Evolutionary conservation across 2,888 invertebrate species (phyloP), one percentile per base, ranked within the genome.

Genomic region (Hypolimnas misippus): DNA sequence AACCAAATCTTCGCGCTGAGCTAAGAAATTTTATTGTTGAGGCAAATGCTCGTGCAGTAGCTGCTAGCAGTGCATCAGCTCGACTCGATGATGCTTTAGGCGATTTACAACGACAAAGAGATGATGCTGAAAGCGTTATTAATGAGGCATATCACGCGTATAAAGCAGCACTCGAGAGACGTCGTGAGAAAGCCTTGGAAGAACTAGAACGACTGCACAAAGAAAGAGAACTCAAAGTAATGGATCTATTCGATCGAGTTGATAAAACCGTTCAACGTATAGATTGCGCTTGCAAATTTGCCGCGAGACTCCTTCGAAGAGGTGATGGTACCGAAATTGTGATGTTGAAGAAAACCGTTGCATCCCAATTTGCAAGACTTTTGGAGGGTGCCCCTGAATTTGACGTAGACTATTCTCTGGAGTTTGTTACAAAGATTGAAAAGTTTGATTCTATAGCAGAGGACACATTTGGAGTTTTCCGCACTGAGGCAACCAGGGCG

Each of bases 311-410:
- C 51, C 88, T 98, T 62, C 96, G 96, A 69, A 95, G 96, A 77
- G 97, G 97, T 25, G 97, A 97, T 80, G 95, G 96, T 25, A 94
- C 96, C 4, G 97, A 98, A 88, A 95, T 97, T 73, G 94, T 98
- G 68, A 94, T 96, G 80, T 91, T 98, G 81, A 96, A 96, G 85
- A 95, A 96, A 77, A 92, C 95, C 17, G 96, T 98, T 19, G 93
- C 94, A 49, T 93, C 94, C 16, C 97, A 97, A 80, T 93, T 98
- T 75, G 87, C 95, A 56, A 94, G 95, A 73, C 92, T 98, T 70
- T 94, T 97, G 63, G 96, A 95, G 77, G 96, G 95, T 76, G 95
- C 96, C 57, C 96, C 96, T n/a, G 96, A 96, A 82, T 94, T 95
- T 60, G 96, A 97, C 77, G 94, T 96, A 54, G 94, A 95, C 78